Percentiles rank a stretch among this genome's conserved stretches.
Evolutionary conservation across 2,888 invertebrate species (phyloP).

Genomic region (Troglohyphantes excavatus): DNA sequence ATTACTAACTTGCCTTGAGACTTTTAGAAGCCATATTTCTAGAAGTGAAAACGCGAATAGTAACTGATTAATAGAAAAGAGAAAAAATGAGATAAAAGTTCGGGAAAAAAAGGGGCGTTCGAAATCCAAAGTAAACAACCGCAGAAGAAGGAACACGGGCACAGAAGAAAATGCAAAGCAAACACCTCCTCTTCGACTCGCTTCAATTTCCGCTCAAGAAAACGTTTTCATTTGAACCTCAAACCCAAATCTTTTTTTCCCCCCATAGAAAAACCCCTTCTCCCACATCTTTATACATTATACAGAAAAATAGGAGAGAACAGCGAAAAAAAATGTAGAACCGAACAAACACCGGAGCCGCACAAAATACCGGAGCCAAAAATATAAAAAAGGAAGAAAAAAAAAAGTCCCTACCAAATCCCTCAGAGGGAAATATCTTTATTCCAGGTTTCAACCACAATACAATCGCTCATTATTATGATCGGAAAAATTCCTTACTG

Average conservation of each 20-base stretch:
- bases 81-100: no score
- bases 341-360: conserved; percentile 71
- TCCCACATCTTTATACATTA: conserved; percentile 1
- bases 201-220: conserved; percentile 76
- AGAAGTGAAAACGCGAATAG: no score
- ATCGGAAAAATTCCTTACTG: conserved; percentile 76
- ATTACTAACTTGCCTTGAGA: no score
- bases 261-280: conserved; percentile 28
- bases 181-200: conserved; percentile 53
- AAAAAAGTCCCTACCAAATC: conserved; percentile 50
- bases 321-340: conserved; percentile 17
- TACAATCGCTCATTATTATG: conserved; percentile 78
- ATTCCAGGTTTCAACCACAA: conserved; percentile 76
- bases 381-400: conserved; percentile 19
- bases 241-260: conserved; percentile 67
- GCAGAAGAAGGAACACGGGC: conserved; percentile 17
- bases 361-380: conserved; percentile 61
- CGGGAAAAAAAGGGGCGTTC: neutral
- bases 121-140: conserved; percentile 57
- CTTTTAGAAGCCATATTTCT: no score
- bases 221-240: conserved; percentile 73
- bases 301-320: conserved; percentile 24
- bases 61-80: no score
- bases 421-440: conserved; percentile 76
- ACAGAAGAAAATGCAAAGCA: conserved; percentile 69